phyloP scores from a whole-genome alignment of 2,888 invertebrate genomes.

The Tenthredo notha region DNA sequence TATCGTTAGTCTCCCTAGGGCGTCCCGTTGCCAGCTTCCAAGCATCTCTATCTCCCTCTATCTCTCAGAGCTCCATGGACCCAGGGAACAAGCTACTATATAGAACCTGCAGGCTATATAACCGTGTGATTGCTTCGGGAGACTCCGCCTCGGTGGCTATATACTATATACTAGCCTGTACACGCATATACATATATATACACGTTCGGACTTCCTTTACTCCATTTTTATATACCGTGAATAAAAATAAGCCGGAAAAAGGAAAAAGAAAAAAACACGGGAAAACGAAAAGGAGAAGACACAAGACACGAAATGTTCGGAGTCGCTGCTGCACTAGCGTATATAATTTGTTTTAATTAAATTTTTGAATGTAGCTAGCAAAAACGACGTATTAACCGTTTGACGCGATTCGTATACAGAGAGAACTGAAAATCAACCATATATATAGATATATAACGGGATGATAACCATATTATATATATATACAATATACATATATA shows the following conservation, averaged over 20 bases:
- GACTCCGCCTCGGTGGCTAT: slow-evolving; percentile 38
- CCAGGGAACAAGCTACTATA: background rate
- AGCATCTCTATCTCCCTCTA: background rate
- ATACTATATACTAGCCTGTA: too few relatives aligned
- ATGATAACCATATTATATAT: background rate
- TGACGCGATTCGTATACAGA: background rate
- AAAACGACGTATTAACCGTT: background rate
- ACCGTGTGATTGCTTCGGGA: slow-evolving; percentile 30
- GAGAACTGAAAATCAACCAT: background rate
- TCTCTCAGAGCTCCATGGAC: background rate
- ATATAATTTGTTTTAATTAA: background rate
- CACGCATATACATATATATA: background rate
- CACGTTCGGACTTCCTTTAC: background rate
- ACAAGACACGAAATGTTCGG: too few relatives aligned
- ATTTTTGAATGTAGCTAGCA: background rate
- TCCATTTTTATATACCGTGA: too few relatives aligned
- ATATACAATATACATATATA: background rate
- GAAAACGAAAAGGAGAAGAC: too few relatives aligned
- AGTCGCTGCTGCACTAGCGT: background rate
- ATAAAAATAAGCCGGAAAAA: too few relatives aligned
- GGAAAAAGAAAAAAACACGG: too few relatives aligned
- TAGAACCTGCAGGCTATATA: slow-evolving; percentile 18
- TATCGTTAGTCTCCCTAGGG: slow-evolving; percentile 30
- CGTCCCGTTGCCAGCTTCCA: slow-evolving; percentile 26
- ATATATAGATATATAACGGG: background rate